Evolutionary conservation across 2,888 invertebrate genomes (phyloP).

Genomic region (Erebia palarica): DNA sequence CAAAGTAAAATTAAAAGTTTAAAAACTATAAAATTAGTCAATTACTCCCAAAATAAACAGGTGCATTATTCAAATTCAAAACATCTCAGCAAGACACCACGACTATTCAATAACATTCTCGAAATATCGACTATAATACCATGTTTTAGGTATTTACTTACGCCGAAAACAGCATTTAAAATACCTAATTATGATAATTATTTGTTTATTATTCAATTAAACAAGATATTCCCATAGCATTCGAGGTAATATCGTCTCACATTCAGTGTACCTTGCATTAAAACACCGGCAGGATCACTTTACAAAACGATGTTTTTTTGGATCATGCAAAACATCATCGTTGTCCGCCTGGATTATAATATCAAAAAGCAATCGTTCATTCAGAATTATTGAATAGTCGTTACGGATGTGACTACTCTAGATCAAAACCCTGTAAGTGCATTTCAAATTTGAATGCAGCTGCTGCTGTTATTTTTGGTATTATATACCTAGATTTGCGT

Average conservation of each 20-base stretch:
- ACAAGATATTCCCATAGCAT: constrained; percentile 53
- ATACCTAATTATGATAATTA: background rate
- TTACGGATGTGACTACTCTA: constrained; percentile 53
- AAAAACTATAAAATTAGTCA: background rate
- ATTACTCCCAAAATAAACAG: background rate
- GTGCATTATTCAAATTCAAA: constrained; percentile 2
- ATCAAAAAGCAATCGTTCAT: constrained; percentile 80
- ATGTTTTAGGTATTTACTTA: background rate
- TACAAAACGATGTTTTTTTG: constrained; percentile 62
- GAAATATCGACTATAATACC: background rate
- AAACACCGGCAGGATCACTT: constrained; percentile 69
- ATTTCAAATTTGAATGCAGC: background rate
- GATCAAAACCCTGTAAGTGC: constrained; percentile 1
- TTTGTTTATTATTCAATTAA: constrained; percentile 28
- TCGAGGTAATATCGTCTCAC: constrained; percentile 48
- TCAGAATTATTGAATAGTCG: constrained; percentile 80
- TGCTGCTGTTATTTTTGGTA: background rate
- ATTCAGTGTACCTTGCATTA: constrained; percentile 54
- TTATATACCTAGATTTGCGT: too few species aligned
- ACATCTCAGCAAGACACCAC: background rate
- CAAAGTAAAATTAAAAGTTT: background rate
- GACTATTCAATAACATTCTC: background rate
- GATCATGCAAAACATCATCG: constrained; percentile 62
- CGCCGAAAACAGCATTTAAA: constrained; percentile 4
- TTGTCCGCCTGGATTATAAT: constrained; percentile 72